A percentile compares a stretch with the other conserved stretches of the same genome.
Evolutionary conservation across 1,140 invertebrate genomes (phyloP).

Genomic region (Eurosta solidaginis): DNA sequence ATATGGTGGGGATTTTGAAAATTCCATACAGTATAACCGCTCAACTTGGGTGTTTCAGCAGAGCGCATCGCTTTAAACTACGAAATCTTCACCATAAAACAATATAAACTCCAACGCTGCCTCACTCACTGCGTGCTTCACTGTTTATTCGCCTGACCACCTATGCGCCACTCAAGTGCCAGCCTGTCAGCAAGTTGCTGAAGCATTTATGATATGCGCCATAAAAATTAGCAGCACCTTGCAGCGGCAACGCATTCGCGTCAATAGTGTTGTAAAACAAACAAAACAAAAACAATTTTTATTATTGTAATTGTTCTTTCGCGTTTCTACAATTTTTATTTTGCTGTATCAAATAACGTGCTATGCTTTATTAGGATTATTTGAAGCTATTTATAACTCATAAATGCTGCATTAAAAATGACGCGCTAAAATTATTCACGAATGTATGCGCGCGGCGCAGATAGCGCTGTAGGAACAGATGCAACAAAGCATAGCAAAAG

Average conservation of each 20-base stretch:
- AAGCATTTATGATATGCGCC: neutral
- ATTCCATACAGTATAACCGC: neutral
- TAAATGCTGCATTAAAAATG: neutral
- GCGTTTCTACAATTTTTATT: neutral
- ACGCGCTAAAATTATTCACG: neutral
- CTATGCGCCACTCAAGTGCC: neutral
- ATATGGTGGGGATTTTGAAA: no score
- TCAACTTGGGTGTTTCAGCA: neutral
- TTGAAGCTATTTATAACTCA: no score
- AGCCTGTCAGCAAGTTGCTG: no score
- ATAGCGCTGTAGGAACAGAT: no score
- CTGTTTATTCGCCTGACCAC: neutral
- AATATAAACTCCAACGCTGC: neutral
- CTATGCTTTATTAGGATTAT: neutral
- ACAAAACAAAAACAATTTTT: conserved; percentile 3
- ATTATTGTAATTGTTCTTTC: neutral
- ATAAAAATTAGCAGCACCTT: conserved; percentile 24
- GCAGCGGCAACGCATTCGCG: neutral
- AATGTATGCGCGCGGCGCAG: no score
- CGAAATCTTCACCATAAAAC: neutral
- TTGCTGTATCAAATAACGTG: neutral
- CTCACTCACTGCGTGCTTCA: neutral
- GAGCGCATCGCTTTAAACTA: neutral
- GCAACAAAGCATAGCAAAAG: neutral
- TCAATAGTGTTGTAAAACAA: conserved; percentile 15